Evolutionary conservation across 2,888 invertebrate species (phyloP).

Genomic region (Phoenoteleia sp.): DNA sequence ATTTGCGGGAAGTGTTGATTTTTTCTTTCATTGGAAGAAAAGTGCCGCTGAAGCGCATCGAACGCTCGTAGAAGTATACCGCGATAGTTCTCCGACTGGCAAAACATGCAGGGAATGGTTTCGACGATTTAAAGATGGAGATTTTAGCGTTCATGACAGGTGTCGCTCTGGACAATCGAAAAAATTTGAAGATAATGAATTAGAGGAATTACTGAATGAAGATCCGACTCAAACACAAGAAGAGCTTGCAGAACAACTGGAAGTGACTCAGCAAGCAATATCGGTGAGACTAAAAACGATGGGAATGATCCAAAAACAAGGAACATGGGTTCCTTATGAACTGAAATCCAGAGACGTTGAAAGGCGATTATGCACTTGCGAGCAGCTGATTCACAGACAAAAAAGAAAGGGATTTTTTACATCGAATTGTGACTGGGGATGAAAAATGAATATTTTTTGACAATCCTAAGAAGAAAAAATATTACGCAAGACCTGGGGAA

Average conservation of each 20-base stretch:
- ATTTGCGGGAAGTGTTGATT: conserved; percentile 42
- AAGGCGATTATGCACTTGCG: not conserved
- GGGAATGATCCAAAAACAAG: not conserved
- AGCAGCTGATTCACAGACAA: not conserved
- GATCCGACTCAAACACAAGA: conserved; percentile 7
- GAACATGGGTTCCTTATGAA: not conserved
- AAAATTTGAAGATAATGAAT: conserved; percentile 63
- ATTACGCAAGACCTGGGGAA: not conserved
- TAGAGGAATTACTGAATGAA: conserved; percentile 35
- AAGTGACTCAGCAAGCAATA: not conserved
- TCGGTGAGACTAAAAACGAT: not conserved
- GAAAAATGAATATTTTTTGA: not conserved
- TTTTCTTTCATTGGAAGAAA: conserved; percentile 40
- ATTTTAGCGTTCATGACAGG: conserved; percentile 42
- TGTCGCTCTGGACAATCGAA: conserved; percentile 38
- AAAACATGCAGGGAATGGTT: conserved; percentile 68
- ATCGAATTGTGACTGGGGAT: conserved; percentile 1
- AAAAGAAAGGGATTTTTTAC: conserved; percentile 7
- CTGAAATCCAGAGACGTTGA: not conserved
- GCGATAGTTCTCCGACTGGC: conserved; percentile 56
- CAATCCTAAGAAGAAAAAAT: not conserved
- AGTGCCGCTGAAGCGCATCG: conserved; percentile 14
- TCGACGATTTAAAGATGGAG: conserved; percentile 61
- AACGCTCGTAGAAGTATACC: conserved; percentile 17
- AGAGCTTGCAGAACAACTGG: conserved; percentile 27